Conservation (phyloP, 2,888 invertebrate genomes). For the Mesorhabditis sp. region DNA sequence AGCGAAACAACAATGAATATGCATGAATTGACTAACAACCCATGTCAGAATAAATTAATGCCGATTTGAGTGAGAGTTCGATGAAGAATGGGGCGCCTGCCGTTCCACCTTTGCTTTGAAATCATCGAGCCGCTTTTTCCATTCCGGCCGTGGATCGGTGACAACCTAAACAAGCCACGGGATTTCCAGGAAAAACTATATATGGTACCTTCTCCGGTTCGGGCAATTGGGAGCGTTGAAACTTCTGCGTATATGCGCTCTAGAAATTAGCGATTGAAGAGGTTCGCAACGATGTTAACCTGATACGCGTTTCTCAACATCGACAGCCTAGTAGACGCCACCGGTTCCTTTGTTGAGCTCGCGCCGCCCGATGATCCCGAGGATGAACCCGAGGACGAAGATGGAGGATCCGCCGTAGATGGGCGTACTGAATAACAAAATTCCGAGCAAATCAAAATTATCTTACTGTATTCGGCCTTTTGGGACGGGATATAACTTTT, state of each 20-base stretch:
- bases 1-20: too few species aligned
- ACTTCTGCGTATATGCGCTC: constrained; percentile 1
- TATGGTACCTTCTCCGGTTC: background rate
- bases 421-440: too few species aligned
- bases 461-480: background rate
- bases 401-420: background rate
- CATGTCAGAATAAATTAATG: too few species aligned
- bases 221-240: background rate
- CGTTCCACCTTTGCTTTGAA: constrained; percentile 22
- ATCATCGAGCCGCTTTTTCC: constrained; percentile 43
- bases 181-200: background rate
- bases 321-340: constrained; percentile 19
- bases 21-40: too few species aligned
- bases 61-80: too few species aligned
- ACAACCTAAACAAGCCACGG: constrained; percentile 11
- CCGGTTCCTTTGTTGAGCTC: constrained; percentile 15
- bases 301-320: constrained; percentile 36
- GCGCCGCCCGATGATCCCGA: constrained; percentile 5
- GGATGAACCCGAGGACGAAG: constrained; percentile 14
- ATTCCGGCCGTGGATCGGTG: constrained; percentile 46
- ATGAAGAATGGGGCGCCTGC: too few species aligned
- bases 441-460: too few species aligned
- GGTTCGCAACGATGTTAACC: constrained; percentile 12
- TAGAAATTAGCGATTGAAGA: constrained; percentile 2
- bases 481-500: background rate